Conservation (phyloP, 1,140 invertebrate species). For the Bemisia tabaci region DNA sequence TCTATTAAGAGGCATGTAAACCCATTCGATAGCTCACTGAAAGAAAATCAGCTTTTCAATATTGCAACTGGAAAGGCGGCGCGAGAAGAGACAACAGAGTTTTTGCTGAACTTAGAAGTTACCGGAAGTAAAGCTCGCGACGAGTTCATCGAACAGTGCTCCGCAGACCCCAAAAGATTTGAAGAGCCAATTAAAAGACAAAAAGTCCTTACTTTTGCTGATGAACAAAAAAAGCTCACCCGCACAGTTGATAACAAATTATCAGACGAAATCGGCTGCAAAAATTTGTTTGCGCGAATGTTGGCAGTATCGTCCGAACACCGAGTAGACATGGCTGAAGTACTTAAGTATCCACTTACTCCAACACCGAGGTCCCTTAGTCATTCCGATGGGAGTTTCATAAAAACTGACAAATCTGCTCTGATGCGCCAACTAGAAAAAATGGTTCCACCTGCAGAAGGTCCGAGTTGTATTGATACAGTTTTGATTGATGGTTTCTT, state of each 20-base stretch:
- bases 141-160: slow-evolving; percentile 7
- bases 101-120: slow-evolving; percentile 9
- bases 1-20: too few relatives aligned
- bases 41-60: too few relatives aligned
- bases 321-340: slow-evolving; percentile 7
- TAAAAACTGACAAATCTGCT: slow-evolving; percentile 14
- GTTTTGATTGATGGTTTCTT: too few relatives aligned
- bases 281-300: too few relatives aligned
- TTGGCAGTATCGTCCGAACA: background rate
- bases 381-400: slow-evolving; percentile 11
- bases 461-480: too few relatives aligned
- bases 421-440: slow-evolving; percentile 12
- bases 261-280: too few relatives aligned
- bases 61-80: too few relatives aligned
- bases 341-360: slow-evolving; percentile 11
- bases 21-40: too few relatives aligned
- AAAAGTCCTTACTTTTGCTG: too few relatives aligned
- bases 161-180: slow-evolving; percentile 7
- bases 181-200: too few relatives aligned
- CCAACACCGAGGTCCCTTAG: slow-evolving; percentile 10
- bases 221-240: too few relatives aligned
- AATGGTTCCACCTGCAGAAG: slow-evolving; percentile 1
- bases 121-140: slow-evolving; percentile 4
- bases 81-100: slow-evolving; percentile 3
- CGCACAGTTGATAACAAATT: too few relatives aligned